Percentiles rank a stretch among this genome's conserved stretches.
Evolutionary conservation across 2,797 vertebrate species (phyloP).

Genomic region (Sus cebifrons): DNA sequence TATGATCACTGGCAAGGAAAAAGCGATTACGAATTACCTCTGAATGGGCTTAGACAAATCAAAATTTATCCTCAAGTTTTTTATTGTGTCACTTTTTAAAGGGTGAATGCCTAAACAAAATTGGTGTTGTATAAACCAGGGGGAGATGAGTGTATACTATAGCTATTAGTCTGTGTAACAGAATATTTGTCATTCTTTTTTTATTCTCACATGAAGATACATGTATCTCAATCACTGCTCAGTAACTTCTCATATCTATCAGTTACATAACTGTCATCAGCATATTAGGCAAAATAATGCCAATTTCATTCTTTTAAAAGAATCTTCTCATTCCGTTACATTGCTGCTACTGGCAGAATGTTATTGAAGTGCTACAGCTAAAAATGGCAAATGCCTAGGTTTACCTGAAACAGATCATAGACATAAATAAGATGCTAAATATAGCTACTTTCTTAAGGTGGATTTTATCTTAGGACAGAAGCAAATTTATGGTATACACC

Average conservation of each 20-base stretch:
- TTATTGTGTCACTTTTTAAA: not conserved
- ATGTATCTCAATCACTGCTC: not conserved
- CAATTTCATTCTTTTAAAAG: not conserved
- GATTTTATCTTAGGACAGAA: slow-evolving; percentile 25
- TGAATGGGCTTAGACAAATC: not conserved
- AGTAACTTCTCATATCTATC: not conserved
- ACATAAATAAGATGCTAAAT: not conserved
- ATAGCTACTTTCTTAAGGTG: slow-evolving; percentile 10
- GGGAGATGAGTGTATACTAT: not conserved
- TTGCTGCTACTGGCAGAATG: not conserved
- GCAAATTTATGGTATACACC: not conserved
- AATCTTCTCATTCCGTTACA: not conserved
- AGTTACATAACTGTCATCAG: not conserved
- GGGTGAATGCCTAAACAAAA: not conserved
- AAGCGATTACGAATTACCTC: slow-evolving; percentile 13
- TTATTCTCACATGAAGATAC: not conserved
- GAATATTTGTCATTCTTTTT: slow-evolving; percentile 21
- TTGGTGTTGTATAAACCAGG: not conserved
- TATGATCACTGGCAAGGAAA: not conserved
- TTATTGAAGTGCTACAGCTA: slow-evolving; percentile 9
- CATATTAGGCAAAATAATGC: not conserved
- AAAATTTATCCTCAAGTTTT: not conserved
- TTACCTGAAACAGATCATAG: slow-evolving; percentile 36
- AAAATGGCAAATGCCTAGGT: not conserved
- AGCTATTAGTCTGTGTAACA: not conserved